phyloP scores from a whole-genome alignment of 2,113 vertebrate species.

The Oryzias curvinotus region DNA sequence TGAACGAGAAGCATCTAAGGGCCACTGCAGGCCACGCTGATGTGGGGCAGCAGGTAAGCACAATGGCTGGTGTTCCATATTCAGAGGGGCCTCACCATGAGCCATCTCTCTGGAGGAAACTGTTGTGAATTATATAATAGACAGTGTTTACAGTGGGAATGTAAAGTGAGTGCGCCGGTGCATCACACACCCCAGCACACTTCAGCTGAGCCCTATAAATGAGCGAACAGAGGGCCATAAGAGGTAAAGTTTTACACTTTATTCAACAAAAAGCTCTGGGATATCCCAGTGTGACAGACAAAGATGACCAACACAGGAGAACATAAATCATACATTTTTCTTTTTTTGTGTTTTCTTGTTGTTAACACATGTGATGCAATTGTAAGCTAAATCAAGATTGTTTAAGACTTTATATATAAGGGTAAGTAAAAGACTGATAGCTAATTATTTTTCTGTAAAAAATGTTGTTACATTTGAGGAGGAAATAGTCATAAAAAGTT shows the following conservation, averaged over 20 bases:
- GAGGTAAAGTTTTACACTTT: slow-evolving; percentile 68
- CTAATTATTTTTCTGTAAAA: too few relatives aligned
- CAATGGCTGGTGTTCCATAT: slow-evolving; percentile 80
- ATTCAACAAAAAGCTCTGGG: slow-evolving; percentile 49
- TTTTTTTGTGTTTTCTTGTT: not conserved
- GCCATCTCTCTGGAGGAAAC: slow-evolving; percentile 73
- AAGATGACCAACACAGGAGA: slow-evolving; percentile 1
- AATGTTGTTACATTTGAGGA: too few relatives aligned
- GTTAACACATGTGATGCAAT: not conserved
- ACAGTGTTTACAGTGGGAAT: slow-evolving; percentile 80
- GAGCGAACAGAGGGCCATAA: slow-evolving; percentile 63
- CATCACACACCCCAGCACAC: slow-evolving; percentile 74
- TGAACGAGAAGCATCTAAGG: slow-evolving; percentile 71
- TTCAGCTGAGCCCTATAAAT: slow-evolving; percentile 78
- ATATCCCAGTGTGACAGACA: slow-evolving; percentile 23
- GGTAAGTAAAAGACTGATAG: too few relatives aligned
- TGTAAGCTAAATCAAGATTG: too few relatives aligned
- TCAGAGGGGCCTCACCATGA: slow-evolving; percentile 72
- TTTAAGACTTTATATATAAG: too few relatives aligned
- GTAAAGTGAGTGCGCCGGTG: slow-evolving; percentile 75
- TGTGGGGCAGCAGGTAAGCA: slow-evolving; percentile 74
- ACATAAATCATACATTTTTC: not conserved
- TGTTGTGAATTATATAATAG: slow-evolving; percentile 79
- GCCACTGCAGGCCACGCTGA: slow-evolving; percentile 64
- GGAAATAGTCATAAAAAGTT: not conserved